Evolutionary conservation across 2,888 invertebrate species (phyloP), one percentile per base, ranked within the genome.

Genomic region (Nebria salina): DNA sequence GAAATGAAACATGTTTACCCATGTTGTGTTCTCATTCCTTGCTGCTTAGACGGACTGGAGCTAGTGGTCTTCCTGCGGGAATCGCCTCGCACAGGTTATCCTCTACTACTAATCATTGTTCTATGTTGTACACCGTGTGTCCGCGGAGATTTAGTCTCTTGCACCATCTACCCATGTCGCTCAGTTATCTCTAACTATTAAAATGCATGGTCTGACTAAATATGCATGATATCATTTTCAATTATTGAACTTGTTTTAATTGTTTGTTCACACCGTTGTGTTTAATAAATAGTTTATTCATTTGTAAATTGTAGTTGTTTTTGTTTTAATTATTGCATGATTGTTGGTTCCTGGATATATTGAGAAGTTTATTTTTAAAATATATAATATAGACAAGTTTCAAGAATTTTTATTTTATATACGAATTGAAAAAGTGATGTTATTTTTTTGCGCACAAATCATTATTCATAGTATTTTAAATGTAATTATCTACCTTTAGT

Each of bases 21-120:
- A 65, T 72, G 34, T 81, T 72, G 34, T 81, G 81, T 81, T 81
- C 70, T 75, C 11, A 54, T 54, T 54, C 54, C 8, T 54, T 54
- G 54, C 75, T 76, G 81, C 81, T 86, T 86, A 91, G 91, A 89
- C 89, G 91, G 85, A 90, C 90, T 79, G 90, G 90, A 86, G 90
- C 90, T 83, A 87, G 89, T 83, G 90, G 90, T 85, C 88, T 90
- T 84, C 89, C 90, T 76, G 85, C 88, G 78, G 88, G 88, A 86
- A 86, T 88, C 82, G 87, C 89, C 83, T 87, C 89, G 85, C 90
- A 91, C 91, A 91, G 91, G 91, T 91, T 90, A 90, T 86, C 76
- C 72, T 13, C 54, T 54, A 54, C 13, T 54, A 54, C 54, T 54
- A 54, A 54, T 13, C 68, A 66, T 72, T 81, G 76, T 81, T 81